These are phyloP conservation scores for Dendropsophus ebraccatus DNA, from an alignment of 2,113 vertebrate genomes.

Conservation along the genomic window DNA sequence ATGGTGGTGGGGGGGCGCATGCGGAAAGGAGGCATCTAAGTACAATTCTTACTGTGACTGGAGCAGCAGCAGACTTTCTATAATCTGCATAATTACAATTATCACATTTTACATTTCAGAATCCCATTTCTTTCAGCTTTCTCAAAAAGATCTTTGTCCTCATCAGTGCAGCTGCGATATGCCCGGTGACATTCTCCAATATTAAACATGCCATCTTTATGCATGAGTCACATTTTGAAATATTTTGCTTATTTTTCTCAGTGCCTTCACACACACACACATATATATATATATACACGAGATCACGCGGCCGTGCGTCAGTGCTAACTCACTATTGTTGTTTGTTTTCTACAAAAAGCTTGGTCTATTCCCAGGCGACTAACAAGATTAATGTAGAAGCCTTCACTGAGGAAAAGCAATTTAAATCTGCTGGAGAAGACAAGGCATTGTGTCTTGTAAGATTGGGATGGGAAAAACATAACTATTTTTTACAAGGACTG, in stretches of 20 bases:
- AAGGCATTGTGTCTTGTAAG: background rate
- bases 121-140: background rate
- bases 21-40: too few species aligned
- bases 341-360: constrained; percentile 42
- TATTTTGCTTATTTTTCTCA: constrained; percentile 37
- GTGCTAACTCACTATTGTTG: constrained; percentile 22
- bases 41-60: background rate
- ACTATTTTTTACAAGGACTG: constrained; percentile 10
- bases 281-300: too few species aligned
- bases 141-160: constrained; percentile 33
- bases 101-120: constrained; percentile 1
- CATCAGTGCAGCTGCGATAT: constrained; percentile 21
- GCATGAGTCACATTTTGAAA: constrained; percentile 31
- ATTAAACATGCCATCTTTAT: constrained; percentile 24
- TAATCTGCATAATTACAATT: constrained; percentile 27
- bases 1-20: too few species aligned
- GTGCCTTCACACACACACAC: constrained; percentile 31
- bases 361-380: constrained; percentile 22
- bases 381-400: constrained; percentile 34
- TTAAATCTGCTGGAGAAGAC: constrained; percentile 28
- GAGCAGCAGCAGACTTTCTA: background rate
- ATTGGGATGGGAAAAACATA: background rate
- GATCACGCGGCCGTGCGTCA: background rate
- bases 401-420: constrained; percentile 17
- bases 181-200: constrained; percentile 14